Evolutionary conservation across 2,113 vertebrate species (phyloP).

Genomic region (Callipepla californica): DNA sequence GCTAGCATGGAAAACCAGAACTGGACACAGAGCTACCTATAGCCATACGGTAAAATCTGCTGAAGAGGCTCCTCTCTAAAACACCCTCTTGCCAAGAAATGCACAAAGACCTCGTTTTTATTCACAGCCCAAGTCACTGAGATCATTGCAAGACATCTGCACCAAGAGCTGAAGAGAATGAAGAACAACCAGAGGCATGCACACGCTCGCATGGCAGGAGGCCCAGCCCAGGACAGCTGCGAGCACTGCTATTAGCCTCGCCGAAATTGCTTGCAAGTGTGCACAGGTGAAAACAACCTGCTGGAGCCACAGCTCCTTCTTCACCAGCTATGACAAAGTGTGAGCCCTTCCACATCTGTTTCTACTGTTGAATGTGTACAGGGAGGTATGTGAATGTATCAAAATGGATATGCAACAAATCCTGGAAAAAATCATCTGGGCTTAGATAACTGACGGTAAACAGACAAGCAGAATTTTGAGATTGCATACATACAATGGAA

Average conservation of each 20-base stretch:
- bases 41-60: background rate
- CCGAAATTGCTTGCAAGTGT: background rate
- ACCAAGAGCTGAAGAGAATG: background rate
- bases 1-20: background rate
- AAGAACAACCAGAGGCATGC: background rate
- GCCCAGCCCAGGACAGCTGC: background rate
- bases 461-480: background rate
- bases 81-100: background rate
- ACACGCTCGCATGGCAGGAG: background rate
- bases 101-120: background rate
- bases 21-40: background rate
- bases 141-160: background rate
- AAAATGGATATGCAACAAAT: background rate
- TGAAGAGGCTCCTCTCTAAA: background rate
- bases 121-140: background rate
- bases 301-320: background rate
- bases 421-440: background rate
- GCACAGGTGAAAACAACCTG: background rate
- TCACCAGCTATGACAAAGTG: background rate
- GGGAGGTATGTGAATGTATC: background rate
- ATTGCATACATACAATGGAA: background rate
- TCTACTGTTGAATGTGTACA: background rate
- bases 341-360: accelerated
- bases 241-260: background rate
- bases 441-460: background rate